Base-by-base conservation (phyloP, 2,888 invertebrate species). In the Tubulanus polymorphus region DNA sequence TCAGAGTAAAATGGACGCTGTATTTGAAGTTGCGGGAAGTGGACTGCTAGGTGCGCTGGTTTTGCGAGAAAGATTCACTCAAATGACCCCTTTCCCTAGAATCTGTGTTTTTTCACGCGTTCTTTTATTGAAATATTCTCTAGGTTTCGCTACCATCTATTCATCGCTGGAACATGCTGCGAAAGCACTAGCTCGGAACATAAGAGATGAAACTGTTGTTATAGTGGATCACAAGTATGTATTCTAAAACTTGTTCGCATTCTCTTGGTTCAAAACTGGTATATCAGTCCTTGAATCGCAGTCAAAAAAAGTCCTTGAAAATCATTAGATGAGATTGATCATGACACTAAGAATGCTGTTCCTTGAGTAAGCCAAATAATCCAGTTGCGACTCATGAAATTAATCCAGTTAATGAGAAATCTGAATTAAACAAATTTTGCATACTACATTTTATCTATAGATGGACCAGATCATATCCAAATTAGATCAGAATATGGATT, bases 181-280 rank as follows among this genome's bases (percentile, higher is more conserved):
- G 1, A 82, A 82, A 55, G 84, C 85, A 48, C 70, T 84, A 50
- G 88, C 86, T 8, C 74, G 69, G 48, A 78, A 71, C 57, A 74
- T 90, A 26, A 85, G 87, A 50, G 81, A 87, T 63, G 88, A 89
- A 75, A 89, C 89, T 0, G 88, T 89, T 0, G 84, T 85, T 69
- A 84, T 89, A 53, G 87, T 90, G 37, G 81, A 86, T 65, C 85
- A 89, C 71, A 88, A 85, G 88, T 89, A 80, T 79, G 82, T 73
- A 23, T 55, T 27, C n/a, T 18, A 37, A 23, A 37, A 18, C 18
- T 5, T 23, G n/a, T 32, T 23, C 41, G 6, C 23, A 18, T 15
- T 41, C 41, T n/a, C n/a, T n/a, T n/a, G n/a, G n/a, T n/a, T n/a
- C n/a, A n/a, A n/a, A n/a, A n/a, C n/a, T n/a, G n/a, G n/a, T n/a